These are phyloP conservation scores for Coracias cyanogaster DNA, from an alignment of 2,797 vertebrate genomes.

Conservation along the genomic window DNA sequence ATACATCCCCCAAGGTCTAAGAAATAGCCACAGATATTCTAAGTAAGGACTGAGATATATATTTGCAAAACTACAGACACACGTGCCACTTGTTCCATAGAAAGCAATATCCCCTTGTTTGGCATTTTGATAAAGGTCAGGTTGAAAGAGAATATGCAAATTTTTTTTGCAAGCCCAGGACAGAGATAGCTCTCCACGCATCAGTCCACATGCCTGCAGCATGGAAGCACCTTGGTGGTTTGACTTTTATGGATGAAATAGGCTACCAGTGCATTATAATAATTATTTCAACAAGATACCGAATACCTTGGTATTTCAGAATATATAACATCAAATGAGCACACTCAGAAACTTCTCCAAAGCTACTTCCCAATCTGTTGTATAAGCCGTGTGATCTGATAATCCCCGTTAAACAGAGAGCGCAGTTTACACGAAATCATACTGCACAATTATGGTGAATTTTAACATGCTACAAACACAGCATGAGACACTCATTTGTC, in stretches of 20 bases:
- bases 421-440: neutral
- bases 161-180: neutral
- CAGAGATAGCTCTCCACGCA: neutral
- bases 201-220: neutral
- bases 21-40: neutral
- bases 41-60: neutral
- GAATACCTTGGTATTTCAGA: neutral
- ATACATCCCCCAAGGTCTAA: too few relatives aligned
- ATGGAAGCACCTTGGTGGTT: neutral
- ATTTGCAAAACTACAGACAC: neutral
- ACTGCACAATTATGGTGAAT: neutral
- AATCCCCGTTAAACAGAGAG: neutral
- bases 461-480: neutral
- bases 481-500: neutral
- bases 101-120: neutral
- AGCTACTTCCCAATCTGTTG: neutral
- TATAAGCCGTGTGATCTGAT: neutral
- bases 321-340: neutral
- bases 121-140: neutral
- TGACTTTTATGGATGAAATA: fast-evolving
- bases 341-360: neutral
- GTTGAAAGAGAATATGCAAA: neutral
- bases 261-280: fast-evolving
- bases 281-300: neutral
- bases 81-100: too few relatives aligned